phyloP scores from a whole-genome alignment of 1,140 invertebrate species.

The Drosophila nebulosa region DNA sequence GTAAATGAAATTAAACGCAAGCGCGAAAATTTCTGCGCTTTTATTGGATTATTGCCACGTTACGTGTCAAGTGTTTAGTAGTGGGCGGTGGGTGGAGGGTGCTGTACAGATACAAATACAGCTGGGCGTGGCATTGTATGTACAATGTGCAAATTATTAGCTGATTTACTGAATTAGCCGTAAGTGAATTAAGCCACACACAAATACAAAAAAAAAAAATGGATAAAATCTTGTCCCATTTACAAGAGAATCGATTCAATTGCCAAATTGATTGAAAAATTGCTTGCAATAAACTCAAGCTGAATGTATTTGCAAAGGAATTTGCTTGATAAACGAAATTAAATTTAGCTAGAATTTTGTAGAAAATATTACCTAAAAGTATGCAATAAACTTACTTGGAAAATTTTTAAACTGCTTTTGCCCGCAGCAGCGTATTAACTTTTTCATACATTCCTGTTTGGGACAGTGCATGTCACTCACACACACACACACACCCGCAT shows the following conservation, averaged over 20 bases:
- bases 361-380: background rate
- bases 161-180: conserved; percentile 66
- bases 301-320: conserved; percentile 16
- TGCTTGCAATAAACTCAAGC: background rate
- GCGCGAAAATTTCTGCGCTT: conserved; percentile 66
- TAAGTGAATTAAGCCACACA: conserved; percentile 37
- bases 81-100: background rate
- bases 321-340: background rate
- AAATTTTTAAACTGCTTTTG: conserved; percentile 45
- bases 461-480: conserved; percentile 64
- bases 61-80: conserved; percentile 16
- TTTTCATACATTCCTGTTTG: conserved; percentile 72
- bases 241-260: background rate
- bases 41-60: conserved; percentile 69
- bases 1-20: conserved; percentile 77
- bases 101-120: background rate
- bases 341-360: background rate
- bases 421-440: conserved; percentile 64
- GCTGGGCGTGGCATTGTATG: conserved; percentile 1
- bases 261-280: conserved; percentile 10
- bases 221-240: background rate
- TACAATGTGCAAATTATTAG: conserved; percentile 73
- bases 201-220: too few relatives aligned
- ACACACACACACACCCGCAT: conserved; percentile 40
- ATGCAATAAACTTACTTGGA: conserved; percentile 21